phyloP scores from a whole-genome alignment of 2,888 invertebrate species.

The Leptura quadrifasciata region DNA sequence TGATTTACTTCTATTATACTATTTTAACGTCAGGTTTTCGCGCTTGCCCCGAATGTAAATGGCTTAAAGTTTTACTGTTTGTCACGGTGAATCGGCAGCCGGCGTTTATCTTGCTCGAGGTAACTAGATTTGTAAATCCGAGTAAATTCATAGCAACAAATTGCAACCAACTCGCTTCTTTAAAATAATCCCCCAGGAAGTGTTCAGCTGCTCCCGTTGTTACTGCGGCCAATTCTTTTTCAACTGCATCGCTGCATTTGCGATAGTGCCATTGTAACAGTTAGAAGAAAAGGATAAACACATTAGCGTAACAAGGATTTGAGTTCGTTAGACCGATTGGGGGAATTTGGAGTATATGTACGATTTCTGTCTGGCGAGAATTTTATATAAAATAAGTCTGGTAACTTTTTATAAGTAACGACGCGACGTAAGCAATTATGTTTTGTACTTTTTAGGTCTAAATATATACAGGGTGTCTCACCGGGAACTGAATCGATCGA shows the following conservation, averaged over 20 bases:
- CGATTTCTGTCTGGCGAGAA: neutral
- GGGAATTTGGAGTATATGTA: neutral
- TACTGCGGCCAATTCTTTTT: neutral
- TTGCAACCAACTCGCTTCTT: neutral
- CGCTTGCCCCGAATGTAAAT: neutral
- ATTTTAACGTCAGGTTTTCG: neutral
- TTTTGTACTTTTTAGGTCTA: no score
- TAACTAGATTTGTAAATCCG: conserved; percentile 3
- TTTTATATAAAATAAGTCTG: neutral
- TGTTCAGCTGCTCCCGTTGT: neutral
- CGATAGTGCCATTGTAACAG: neutral
- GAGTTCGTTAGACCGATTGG: neutral
- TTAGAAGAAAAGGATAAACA: neutral
- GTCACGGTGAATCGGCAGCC: conserved; percentile 1
- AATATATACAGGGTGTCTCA: no score
- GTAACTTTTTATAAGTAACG: no score
- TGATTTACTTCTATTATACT: neutral
- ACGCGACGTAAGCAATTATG: no score
- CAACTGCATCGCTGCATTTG: neutral
- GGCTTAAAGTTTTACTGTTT: conserved; percentile 13
- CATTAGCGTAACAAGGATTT: neutral
- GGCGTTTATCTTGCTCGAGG: neutral
- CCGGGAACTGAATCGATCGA: no score
- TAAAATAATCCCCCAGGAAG: conserved; percentile 11
- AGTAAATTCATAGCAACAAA: conserved; percentile 14